Conservation (phyloP, 2,888 invertebrate species). For the Eupithecia dodoneata region DNA sequence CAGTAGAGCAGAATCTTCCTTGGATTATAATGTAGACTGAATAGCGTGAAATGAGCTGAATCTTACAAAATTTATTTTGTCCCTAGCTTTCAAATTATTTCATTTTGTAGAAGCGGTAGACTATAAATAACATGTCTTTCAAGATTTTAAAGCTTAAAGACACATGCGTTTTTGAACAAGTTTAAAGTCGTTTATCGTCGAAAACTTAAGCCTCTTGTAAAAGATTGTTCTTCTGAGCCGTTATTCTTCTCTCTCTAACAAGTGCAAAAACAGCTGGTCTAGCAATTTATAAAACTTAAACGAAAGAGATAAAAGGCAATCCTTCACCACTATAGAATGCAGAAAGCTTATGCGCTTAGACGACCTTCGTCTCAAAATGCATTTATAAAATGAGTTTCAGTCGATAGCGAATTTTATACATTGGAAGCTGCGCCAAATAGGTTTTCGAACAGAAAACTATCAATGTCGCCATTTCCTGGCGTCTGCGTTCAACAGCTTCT, state of each 20-base stretch:
- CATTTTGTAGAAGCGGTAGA: not conserved
- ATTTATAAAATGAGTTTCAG: constrained; percentile 24
- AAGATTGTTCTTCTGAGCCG: not conserved
- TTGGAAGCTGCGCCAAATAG: constrained; percentile 27
- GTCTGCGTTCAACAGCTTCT: constrained; percentile 36
- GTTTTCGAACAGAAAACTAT: constrained; percentile 27
- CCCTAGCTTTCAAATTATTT: not conserved
- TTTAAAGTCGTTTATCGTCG: constrained; percentile 4
- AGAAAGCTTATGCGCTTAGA: constrained; percentile 24
- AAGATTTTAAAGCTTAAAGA: not conserved
- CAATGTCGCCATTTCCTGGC: constrained; percentile 22
- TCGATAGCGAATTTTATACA: constrained; percentile 22
- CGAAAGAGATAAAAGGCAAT: constrained; percentile 24
- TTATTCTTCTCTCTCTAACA: not conserved
- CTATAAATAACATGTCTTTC: not conserved
- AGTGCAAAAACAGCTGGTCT: not conserved
- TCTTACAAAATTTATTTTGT: not conserved
- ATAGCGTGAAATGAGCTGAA: constrained; percentile 23
- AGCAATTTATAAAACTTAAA: constrained; percentile 21
- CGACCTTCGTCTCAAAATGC: constrained; percentile 17
- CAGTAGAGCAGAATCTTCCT: constrained; percentile 7
- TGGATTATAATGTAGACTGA: constrained; percentile 14
- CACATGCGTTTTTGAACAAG: constrained; percentile 8
- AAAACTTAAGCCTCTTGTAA: not conserved
- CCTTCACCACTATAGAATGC: constrained; percentile 17